Conservation (phyloP, 2,113 vertebrate genomes). For the Columba janthina region DNA sequence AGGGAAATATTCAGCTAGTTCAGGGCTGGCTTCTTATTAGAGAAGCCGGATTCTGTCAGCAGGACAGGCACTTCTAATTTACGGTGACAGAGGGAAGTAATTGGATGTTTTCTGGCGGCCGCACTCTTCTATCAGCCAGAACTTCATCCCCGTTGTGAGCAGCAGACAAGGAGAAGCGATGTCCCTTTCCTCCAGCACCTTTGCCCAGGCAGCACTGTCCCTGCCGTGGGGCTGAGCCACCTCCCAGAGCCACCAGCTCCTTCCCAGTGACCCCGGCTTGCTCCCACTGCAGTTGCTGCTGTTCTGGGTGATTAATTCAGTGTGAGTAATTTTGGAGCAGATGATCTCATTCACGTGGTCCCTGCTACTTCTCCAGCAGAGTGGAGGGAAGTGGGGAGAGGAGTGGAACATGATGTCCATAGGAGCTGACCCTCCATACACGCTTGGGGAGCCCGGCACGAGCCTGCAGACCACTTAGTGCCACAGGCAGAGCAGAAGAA, state of each 20-base stretch:
- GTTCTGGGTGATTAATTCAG: conserved; percentile 61
- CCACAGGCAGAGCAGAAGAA: background rate
- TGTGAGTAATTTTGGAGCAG: conserved; percentile 62
- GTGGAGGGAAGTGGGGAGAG: background rate
- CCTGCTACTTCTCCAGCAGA: background rate
- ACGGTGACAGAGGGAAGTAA: background rate
- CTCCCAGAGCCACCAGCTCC: background rate
- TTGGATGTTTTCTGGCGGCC: background rate
- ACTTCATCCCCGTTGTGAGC: background rate
- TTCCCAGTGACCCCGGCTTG: conserved; percentile 18
- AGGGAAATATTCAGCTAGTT: background rate
- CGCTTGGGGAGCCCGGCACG: background rate
- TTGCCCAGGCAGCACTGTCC: background rate
- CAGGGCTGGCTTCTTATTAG: background rate
- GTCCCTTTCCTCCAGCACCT: background rate
- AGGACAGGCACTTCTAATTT: background rate
- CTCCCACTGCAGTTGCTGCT: conserved; percentile 2
- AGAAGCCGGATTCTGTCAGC: background rate
- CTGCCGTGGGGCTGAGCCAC: background rate
- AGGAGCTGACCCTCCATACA: rapidly evolving
- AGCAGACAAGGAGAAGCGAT: background rate
- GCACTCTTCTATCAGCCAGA: background rate
- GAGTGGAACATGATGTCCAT: background rate
- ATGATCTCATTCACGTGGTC: conserved; percentile 58
- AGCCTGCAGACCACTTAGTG: background rate